phyloP scores from a whole-genome alignment of 1,140 invertebrate genomes.

The Leptinotarsa texana region DNA sequence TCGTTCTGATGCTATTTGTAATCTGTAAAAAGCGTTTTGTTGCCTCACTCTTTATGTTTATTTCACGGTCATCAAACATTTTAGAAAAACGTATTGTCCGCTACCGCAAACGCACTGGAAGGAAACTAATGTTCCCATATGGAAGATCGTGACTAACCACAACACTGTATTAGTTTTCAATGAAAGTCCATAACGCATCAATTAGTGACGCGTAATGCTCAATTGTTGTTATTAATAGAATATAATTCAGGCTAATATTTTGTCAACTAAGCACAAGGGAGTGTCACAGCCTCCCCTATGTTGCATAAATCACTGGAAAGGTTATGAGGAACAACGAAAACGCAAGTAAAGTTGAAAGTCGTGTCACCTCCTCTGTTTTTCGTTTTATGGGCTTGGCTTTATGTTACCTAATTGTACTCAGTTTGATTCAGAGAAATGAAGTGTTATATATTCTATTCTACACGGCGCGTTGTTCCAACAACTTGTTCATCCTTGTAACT shows the following conservation, averaged over 20 bases:
- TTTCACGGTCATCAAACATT: slow-evolving; percentile 20
- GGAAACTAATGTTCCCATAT: slow-evolving; percentile 28
- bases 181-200: slow-evolving; percentile 41
- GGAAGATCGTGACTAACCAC: slow-evolving; percentile 25
- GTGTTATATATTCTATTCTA: too few relatives aligned
- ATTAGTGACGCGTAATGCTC: slow-evolving; percentile 44
- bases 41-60: slow-evolving; percentile 17
- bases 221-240: slow-evolving; percentile 44
- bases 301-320: slow-evolving; percentile 26
- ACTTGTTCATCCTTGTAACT: too few relatives aligned
- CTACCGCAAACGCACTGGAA: slow-evolving; percentile 21
- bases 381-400: slow-evolving; percentile 2
- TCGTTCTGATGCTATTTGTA: background rate
- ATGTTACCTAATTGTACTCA: too few relatives aligned
- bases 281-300: slow-evolving; percentile 36
- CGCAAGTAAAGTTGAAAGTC: slow-evolving; percentile 28
- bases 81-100: slow-evolving; percentile 12
- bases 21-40: slow-evolving; percentile 10
- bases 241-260: slow-evolving; percentile 39
- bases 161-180: slow-evolving; percentile 27
- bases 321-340: slow-evolving; percentile 4
- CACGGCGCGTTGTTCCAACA: too few relatives aligned
- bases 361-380: slow-evolving; percentile 20
- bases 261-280: slow-evolving; percentile 44
- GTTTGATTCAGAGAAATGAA: too few relatives aligned